Base-by-base conservation (phyloP, 2,888 invertebrate genomes). In the Psylliodes chrysocephalus region DNA sequence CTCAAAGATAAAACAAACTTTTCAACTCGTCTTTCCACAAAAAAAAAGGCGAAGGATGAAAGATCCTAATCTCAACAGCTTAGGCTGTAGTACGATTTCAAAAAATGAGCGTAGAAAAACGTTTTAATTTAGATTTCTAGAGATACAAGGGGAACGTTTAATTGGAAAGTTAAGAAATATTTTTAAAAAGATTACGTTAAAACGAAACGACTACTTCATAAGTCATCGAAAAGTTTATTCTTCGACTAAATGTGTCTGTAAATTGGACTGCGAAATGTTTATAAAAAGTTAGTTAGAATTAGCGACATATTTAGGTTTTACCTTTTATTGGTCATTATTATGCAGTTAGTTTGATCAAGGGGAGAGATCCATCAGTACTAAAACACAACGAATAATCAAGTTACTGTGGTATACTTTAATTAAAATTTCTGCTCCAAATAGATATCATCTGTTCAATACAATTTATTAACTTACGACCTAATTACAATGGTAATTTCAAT, bases 141-240 rank as follows among this genome's bases (percentile, higher is more conserved):
- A 59, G 35, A 49, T 59, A 59, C 49, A 49, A 49, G 40, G 25
- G 10, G 33, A 15, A 38, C 40, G 40, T 19, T 59, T 59, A 59
- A 57, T 57, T 49, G 28, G 38, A 40, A 40, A 59, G 57, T 59
- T 59, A n/a, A 59, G 40, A 46, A 59, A 49, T 49, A 47, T 57
- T 35, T 47, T 8, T 17, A 57, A 14, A 12, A 25, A 40, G 38
- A 40, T 54, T 54, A 38, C 14, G 17, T 53, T 12, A 15, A 10
- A 19, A 7, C 18, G 14, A 14, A 35, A 8, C 14, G n/a, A 14
- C 18, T 38, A 53, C 53, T 53, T 53, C 38, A 53, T 38, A 38
- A 38, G 52, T 52, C 52, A 5, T 14, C 22, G 30, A 22, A 28
- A 22, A 49, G 28, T 49, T 49, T 18, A 12, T 49, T 5, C 46